Base-by-base conservation (phyloP, 2,888 invertebrate species). In the Saturnia pavonia region DNA sequence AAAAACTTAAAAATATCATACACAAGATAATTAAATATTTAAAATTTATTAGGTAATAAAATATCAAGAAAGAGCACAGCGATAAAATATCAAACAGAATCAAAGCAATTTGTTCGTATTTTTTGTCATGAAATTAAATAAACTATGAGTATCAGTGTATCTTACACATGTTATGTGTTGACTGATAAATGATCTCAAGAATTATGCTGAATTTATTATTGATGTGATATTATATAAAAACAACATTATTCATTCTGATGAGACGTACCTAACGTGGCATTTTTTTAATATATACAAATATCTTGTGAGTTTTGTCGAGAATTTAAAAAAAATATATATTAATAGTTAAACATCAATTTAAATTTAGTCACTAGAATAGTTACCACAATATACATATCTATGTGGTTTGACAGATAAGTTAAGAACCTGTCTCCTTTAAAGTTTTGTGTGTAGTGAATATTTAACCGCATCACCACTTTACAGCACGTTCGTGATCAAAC, bases 81-180 rank as follows among this genome's bases (percentile, higher is more conserved):
- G 70, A 70, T 67, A 65, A 54, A 70, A 70, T 67, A 70, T 70
- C 66, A 70, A 67, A 70, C 42, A 54, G 65, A 67, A 67, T 54
- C 54, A 48, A 65, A 70, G 54, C 27, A 48, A 66, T 70, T 27
- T 66, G 66, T 66, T 70, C 67, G 66, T 54, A 67, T 51, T 51
- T 54, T 67, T 66, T 57, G 12, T 57, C 25, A 25, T 57, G 25
- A 57, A 57, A 57, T 57, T 57, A 57, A 57, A 57, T 57, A 57
- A 57, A 57, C 22, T 25, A 57, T 11, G 25, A 57, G 25, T 57
- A 25, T 25, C 8, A 12, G 22, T 57, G n/a, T 57, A 54, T 57
- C 14, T 25, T 14, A 57, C 57, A 57, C 3, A 57, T 57, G 2
- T 57, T 1, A 2, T 22, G 14, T 57, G 57, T 57, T 57, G 57